Percentiles rank a stretch among this genome's conserved stretches.
phyloP scores from a whole-genome alignment of 2,888 invertebrate species.

The Sipunculus nudus region DNA sequence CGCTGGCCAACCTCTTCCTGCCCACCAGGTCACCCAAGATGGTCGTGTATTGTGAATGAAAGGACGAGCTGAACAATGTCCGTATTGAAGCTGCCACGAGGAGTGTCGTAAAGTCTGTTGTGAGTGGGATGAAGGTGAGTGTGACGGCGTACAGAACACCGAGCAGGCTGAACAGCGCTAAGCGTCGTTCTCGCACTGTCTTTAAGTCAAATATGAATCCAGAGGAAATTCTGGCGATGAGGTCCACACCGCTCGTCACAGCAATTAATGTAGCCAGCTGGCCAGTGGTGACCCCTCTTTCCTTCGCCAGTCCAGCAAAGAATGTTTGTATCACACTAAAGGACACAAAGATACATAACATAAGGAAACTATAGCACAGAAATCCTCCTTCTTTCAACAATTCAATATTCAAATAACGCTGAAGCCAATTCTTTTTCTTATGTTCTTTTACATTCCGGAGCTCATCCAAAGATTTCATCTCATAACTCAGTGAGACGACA shows the following conservation, averaged over 20 bases:
- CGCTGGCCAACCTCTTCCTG: not conserved
- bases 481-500: too few species aligned
- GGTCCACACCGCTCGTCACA: not conserved
- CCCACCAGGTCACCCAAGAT: slow-evolving; percentile 6
- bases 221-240: not conserved
- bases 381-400: not conserved
- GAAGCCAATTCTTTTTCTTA: not conserved
- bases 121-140: not conserved
- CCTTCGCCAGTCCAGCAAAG: slow-evolving; percentile 7
- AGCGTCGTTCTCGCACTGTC: not conserved
- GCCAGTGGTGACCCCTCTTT: not conserved
- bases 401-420: not conserved
- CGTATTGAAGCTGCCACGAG: not conserved
- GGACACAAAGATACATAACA: not conserved
- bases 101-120: not conserved
- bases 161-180: not conserved
- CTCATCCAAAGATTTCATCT: too few species aligned
- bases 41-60: slow-evolving; percentile 3
- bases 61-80: not conserved
- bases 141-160: not conserved
- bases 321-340: slow-evolving; percentile 5
- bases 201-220: slow-evolving; percentile 5
- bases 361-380: not conserved
- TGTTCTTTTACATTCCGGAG: not conserved
- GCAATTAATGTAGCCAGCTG: slow-evolving; percentile 2